phyloP scores from a whole-genome alignment of 2,113 vertebrate genomes.

The Pomatostomus ruficeps region DNA sequence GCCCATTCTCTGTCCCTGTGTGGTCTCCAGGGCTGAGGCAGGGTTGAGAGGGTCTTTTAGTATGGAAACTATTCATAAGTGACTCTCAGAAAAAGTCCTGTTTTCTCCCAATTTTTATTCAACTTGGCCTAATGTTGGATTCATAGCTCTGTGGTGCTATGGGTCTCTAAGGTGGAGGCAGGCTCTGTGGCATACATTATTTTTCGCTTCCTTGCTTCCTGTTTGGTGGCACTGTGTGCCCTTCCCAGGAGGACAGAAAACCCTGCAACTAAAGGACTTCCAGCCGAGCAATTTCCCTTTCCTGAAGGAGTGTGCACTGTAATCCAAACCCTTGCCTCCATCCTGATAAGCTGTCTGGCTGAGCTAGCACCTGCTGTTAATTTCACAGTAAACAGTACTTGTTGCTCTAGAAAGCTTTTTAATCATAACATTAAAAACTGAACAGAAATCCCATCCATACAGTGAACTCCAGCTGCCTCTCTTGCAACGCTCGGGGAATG shows the following conservation, averaged over 20 bases:
- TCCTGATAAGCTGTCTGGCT: not conserved
- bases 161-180: not conserved
- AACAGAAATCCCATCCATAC: constrained; percentile 50
- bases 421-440: constrained; percentile 70
- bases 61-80: not conserved
- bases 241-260: not conserved
- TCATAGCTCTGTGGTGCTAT: fast-evolving
- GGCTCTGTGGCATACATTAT: not conserved
- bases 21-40: not conserved
- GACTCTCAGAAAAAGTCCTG: not conserved
- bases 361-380: constrained; percentile 61
- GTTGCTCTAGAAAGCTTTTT: constrained; percentile 68
- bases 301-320: not conserved
- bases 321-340: not conserved
- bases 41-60: not conserved
- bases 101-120: not conserved
- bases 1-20: not conserved
- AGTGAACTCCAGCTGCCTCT: constrained; percentile 67
- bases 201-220: not conserved
- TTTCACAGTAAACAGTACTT: constrained; percentile 48
- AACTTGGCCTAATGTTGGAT: not conserved
- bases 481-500: constrained; percentile 17
- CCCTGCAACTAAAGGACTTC: not conserved
- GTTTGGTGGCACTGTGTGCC: not conserved
- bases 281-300: not conserved